A percentile compares a stretch with the other conserved stretches of the same genome.
These are phyloP conservation scores for Grus americana DNA, from an alignment of 2,113 vertebrate genomes.

Conservation along the genomic window DNA sequence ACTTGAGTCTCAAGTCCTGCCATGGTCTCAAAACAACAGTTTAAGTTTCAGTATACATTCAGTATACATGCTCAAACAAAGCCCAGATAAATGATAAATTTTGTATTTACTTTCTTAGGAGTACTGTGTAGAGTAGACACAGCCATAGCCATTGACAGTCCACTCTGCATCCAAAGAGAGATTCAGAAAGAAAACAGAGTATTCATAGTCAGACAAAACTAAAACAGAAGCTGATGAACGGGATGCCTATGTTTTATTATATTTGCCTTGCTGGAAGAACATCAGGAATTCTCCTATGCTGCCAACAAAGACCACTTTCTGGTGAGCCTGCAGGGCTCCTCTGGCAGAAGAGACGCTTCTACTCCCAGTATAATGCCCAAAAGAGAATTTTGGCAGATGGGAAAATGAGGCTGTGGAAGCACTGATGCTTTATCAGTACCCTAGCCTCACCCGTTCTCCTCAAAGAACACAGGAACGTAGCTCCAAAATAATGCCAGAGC, in stretches of 20 bases:
- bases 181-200: not conserved
- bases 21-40: not conserved
- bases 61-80: not conserved
- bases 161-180: not conserved
- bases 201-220: not conserved
- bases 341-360: not conserved
- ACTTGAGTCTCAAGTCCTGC: not conserved
- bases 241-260: not conserved
- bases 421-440: not conserved
- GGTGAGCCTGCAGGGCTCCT: not conserved
- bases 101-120: not conserved
- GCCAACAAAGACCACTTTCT: not conserved
- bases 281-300: not conserved
- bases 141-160: not conserved
- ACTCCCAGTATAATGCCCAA: not conserved
- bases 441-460: not conserved
- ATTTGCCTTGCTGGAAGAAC: not conserved
- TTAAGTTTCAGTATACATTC: not conserved
- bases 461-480: not conserved
- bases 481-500: not conserved
- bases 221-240: not conserved
- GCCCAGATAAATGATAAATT: not conserved
- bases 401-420: not conserved
- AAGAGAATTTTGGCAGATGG: not conserved
- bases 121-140: not conserved